Conservation (phyloP, 2,888 invertebrate genomes). For the Thysanoteuthis rhombus region DNA sequence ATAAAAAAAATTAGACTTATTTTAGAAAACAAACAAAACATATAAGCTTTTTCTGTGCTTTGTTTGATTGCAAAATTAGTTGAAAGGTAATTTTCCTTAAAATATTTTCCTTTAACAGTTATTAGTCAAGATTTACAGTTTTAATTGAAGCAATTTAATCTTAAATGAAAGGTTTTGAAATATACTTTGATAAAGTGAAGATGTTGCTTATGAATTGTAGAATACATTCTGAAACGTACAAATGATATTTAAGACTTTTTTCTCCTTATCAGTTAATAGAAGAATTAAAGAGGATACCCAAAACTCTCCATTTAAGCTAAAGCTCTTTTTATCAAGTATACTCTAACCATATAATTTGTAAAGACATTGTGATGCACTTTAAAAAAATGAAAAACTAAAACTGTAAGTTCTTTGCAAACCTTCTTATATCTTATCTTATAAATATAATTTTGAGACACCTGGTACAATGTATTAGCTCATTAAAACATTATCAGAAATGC, state of each 20-base stretch:
- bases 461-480: neutral
- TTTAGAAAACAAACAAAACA: no score
- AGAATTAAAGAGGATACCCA: neutral
- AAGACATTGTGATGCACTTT: neutral
- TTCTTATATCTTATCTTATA: no score
- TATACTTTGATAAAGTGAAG: neutral
- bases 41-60: neutral
- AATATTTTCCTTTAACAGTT: neutral
- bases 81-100: neutral
- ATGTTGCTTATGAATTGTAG: neutral
- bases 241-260: neutral
- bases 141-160: neutral
- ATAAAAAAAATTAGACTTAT: neutral
- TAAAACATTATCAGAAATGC: neutral
- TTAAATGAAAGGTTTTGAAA: neutral
- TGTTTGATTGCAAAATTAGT: neutral
- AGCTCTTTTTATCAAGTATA: no score
- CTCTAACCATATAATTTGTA: neutral
- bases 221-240: neutral
- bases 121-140: neutral
- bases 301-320: neutral
- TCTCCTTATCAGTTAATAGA: neutral
- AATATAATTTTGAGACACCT: neutral
- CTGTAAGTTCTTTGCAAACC: neutral
- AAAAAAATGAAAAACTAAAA: neutral